Evolutionary conservation across 1,140 invertebrate species (phyloP), one percentile per base, ranked within the genome.

Genomic region (Thereuonema tuberculata): DNA sequence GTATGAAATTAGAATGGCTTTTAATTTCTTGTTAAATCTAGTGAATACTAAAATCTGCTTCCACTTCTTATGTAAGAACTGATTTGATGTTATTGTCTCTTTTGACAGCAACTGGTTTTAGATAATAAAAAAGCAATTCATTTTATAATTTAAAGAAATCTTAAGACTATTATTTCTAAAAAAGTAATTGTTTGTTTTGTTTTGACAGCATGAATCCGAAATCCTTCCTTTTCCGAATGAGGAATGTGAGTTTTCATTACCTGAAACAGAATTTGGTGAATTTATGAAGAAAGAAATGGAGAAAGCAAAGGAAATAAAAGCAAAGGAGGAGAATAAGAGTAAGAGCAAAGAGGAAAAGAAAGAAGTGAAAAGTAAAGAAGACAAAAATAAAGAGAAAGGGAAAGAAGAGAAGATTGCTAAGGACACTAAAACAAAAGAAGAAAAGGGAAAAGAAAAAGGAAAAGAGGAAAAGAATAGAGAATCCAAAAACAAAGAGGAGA

Each of bases 181-280:
- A n/a, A n/a, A n/a, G n/a, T n/a, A n/a, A n/a, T n/a, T n/a, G n/a
- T n/a, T 48, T 53, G 29, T 29, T 50, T 37, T 64, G 60, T 57
- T 64, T 68, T 65, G 59, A 53, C 63, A 82, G 80, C 84, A 88
- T 73, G 86, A 89, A 64, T 86, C 82, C 63, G 87, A 89, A 73
- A 81, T 81, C 52, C 74, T 86, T 62, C 85, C 85, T 20, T 88
- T 89, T 75, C 86, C 86, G 0, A 85, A 84, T 69, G 80, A 82
- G 29, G 81, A 83, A 67, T 74, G 69, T 29, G 81, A 85, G 47
- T 89, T 87, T 72, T 71, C 68, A 59, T 71, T 87, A 46, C 82
- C 84, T 0, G 82, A 84, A 58, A 71, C 70, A 53, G 84, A 86
- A 49, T 87, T 81, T 69, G 76, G 77, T 1, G 71, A 75, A 15